Base-by-base conservation (phyloP, 2,797 vertebrate genomes). In the Lithobates sylvaticus region DNA sequence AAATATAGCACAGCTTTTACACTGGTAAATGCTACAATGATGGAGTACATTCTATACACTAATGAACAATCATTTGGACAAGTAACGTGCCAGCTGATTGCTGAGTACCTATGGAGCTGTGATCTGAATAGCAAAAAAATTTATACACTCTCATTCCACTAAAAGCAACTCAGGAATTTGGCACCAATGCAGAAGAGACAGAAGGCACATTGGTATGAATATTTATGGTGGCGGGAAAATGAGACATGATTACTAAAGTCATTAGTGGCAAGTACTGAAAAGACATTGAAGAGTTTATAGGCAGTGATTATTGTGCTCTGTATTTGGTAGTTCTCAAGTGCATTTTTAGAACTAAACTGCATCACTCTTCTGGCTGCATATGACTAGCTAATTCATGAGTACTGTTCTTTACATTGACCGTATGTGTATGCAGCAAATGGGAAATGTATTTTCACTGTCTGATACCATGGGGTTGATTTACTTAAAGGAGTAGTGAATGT, bases 141-240 rank as follows among this genome's bases (percentile, higher is more conserved):
- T 69, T 84, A 42, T 58, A 58, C 74, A 77, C 47, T 84, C 68
- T 84, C 75, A 21, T 36, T 54, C 67, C 61, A 70, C 32, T 70
- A 70, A 77, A 70, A 36, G 73, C 82, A 84, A 71, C 65, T 77
- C 64, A 42, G n/a, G 47, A 77, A 77, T 39, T 69, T 84, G 65
- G 73, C 78, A 81, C 47, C 54, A 72, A 81, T 42, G 47, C 79
- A 72, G 50, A 61, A 73, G 69, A 81, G 69, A 81, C 79, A 81
- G 79, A 81, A 64, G 79, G 79, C 69, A 81, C 50, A 73, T 39
- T 81, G 69, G 69, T 72, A 81, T 81, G 79, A 73, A 81, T 81
- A 73, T 81, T 81, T 81, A 81, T 73, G 69, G 79, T 73, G 69
- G 47, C 32, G 58, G 69, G 58, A 71, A 81, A 81, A 81, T 81